Evolutionary conservation across 2,113 vertebrate species (phyloP).

Genomic region (Crotophaga sulcirostris): DNA sequence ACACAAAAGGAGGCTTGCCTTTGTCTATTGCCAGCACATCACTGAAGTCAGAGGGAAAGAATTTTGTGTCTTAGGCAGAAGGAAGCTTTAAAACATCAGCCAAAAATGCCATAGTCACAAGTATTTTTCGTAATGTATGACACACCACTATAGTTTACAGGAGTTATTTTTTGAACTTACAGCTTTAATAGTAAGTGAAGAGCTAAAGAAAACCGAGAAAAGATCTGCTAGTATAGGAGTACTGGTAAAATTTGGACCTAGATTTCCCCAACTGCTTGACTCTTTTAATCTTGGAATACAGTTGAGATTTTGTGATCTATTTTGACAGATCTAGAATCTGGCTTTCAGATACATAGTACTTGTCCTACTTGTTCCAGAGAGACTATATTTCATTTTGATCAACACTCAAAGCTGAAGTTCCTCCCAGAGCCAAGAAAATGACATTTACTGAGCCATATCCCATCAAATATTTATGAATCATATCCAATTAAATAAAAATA

Average conservation of each 20-base stretch:
- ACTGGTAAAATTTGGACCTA: background rate
- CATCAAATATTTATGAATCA: slow-evolving; percentile 17
- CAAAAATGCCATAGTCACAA: background rate
- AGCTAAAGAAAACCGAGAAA: background rate
- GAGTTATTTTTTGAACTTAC: background rate
- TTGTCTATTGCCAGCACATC: background rate
- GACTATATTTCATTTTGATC: background rate
- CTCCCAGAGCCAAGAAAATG: slow-evolving; percentile 29
- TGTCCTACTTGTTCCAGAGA: background rate
- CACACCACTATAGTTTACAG: background rate
- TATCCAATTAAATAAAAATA: slow-evolving; percentile 21
- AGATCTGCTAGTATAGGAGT: background rate
- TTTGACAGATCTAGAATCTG: background rate
- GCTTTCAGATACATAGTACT: background rate
- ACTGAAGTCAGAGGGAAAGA: background rate
- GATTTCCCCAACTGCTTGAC: background rate
- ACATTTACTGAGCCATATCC: background rate
- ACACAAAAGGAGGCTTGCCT: background rate
- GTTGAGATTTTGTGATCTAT: background rate
- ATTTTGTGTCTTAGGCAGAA: background rate
- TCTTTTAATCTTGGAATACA: background rate
- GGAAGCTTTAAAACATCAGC: background rate
- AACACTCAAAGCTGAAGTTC: background rate
- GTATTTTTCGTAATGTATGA: background rate
- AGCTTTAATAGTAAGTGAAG: background rate